Conservation (phyloP, 2,113 vertebrate species). For the Galemys pyrenaicus region DNA sequence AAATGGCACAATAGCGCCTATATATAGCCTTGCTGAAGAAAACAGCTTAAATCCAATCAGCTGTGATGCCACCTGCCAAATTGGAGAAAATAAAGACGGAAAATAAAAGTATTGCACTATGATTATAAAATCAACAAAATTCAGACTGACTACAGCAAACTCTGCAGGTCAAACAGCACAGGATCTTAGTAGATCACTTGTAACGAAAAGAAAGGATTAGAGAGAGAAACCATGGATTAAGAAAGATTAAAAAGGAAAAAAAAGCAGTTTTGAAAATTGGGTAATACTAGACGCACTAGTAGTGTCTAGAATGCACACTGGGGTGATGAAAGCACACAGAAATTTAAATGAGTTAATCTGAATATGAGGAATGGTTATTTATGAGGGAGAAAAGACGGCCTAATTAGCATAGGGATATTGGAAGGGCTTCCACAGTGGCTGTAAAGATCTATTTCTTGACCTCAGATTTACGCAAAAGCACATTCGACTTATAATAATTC, state of each 20-base stretch:
- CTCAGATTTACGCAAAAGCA: neutral
- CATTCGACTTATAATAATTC: neutral
- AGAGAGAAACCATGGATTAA: neutral
- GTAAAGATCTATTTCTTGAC: neutral
- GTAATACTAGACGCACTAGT: neutral
- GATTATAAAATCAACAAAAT: constrained; percentile 4
- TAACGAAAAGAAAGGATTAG: neutral
- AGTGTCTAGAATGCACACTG: neutral
- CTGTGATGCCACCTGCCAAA: neutral
- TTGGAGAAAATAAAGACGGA: constrained; percentile 49
- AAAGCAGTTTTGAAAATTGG: neutral
- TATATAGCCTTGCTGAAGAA: neutral
- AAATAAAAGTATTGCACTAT: neutral
- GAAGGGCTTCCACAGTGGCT: neutral
- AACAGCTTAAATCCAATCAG: neutral
- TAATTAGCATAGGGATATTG: neutral
- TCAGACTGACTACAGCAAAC: neutral
- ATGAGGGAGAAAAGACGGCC: neutral
- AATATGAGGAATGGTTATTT: neutral
- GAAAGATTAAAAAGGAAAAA: neutral
- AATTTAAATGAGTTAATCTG: neutral
- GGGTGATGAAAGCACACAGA: neutral
- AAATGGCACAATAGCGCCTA: neutral
- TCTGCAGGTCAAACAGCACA: neutral
- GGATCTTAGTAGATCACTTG: neutral